Conservation (phyloP, 2,113 vertebrate genomes). For the Heloderma charlesbogerti region DNA sequence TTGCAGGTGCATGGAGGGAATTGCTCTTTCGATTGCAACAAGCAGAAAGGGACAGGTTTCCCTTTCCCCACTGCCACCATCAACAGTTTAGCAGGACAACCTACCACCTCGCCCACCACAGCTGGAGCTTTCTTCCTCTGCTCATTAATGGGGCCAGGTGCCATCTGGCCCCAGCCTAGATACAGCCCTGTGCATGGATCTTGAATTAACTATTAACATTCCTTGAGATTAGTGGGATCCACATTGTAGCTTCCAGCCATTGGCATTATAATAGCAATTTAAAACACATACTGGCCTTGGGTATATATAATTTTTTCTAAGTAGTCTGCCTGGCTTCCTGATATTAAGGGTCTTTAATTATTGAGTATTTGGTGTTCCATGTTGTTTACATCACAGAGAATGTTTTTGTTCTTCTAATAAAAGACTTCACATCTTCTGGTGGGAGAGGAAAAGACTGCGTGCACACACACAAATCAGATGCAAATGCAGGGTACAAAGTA, state of each 20-base stretch:
- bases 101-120: too few species aligned
- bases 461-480: constrained; percentile 4
- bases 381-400: constrained; percentile 32
- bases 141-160: too few species aligned
- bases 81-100: too few species aligned
- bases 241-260: neutral
- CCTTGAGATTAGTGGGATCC: neutral
- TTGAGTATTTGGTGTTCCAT: constrained; percentile 25
- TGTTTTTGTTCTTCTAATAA: constrained; percentile 35
- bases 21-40: too few species aligned
- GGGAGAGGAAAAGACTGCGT: constrained; percentile 21
- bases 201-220: neutral
- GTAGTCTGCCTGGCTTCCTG: constrained; percentile 13
- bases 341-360: constrained; percentile 20
- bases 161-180: too few species aligned
- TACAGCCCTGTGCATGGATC: neutral
- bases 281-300: neutral
- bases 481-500: constrained; percentile 53
- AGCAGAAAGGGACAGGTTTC: too few species aligned
- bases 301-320: neutral
- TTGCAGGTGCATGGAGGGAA: too few species aligned
- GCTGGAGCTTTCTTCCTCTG: too few species aligned
- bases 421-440: neutral
- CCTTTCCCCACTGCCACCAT: too few species aligned
- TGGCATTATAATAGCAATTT: neutral